Conservation (phyloP, 92 coral and sea anemone genomes). For the Nematostella vectensis region DNA sequence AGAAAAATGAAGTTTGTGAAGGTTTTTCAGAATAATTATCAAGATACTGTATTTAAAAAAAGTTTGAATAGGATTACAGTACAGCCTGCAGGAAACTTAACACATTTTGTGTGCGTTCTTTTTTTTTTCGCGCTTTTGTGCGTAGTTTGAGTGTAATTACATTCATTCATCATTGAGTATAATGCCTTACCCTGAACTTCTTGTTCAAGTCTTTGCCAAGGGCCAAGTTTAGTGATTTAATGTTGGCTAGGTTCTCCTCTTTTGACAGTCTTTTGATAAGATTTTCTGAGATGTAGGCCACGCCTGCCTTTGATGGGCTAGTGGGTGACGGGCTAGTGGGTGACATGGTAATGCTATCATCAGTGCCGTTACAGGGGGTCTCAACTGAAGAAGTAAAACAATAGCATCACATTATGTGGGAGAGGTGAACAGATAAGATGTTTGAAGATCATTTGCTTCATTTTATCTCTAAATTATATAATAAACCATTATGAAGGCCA, state of each 20-base stretch:
- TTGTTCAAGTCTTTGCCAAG: constrained; percentile 89
- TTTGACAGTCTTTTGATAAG: constrained; percentile 63
- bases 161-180: too few relatives aligned
- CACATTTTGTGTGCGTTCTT: too few relatives aligned
- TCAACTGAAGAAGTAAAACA: constrained; percentile 32
- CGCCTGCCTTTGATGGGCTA: constrained; percentile 47
- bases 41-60: too few relatives aligned
- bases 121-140: too few relatives aligned
- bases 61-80: too few relatives aligned
- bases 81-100: too few relatives aligned
- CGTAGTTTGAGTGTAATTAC: too few relatives aligned
- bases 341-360: constrained; percentile 9
- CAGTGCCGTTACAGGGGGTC: constrained; percentile 36
- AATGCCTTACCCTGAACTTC: constrained; percentile 71
- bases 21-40: too few relatives aligned
- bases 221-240: constrained; percentile 62
- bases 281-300: constrained; percentile 86
- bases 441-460: too few relatives aligned
- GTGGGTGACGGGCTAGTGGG: constrained; percentile 4
- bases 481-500: too few relatives aligned
- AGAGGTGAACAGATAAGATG: not conserved
- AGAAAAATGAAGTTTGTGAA: too few relatives aligned
- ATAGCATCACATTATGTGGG: not conserved
- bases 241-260: constrained; percentile 58
- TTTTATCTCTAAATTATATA: too few relatives aligned